A percentile compares a stretch with the other conserved stretches of the same genome.
These are phyloP conservation scores for Brachionus plicatilis DNA, from an alignment of 1,140 invertebrate species.

Conservation along the genomic window DNA sequence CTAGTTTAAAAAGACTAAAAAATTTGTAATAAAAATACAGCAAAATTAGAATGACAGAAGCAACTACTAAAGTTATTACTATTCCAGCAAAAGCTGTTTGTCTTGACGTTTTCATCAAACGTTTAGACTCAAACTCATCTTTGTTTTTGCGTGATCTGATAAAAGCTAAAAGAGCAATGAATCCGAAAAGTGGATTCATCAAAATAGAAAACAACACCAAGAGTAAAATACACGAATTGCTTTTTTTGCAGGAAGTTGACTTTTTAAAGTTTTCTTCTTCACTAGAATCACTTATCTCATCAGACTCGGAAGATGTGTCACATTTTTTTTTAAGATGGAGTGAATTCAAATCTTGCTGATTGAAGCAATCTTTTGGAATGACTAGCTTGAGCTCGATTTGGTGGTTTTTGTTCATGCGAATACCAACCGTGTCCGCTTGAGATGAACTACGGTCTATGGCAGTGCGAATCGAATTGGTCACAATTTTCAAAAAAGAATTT, in stretches of 20 bases:
- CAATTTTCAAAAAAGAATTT: neutral
- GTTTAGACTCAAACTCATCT: neutral
- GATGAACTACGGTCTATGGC: neutral
- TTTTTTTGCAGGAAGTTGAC: neutral
- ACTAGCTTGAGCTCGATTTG: neutral
- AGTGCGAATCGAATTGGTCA: neutral
- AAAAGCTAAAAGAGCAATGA: neutral
- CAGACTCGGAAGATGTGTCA: neutral
- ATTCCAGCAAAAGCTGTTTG: neutral
- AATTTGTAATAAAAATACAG: conserved; percentile 14
- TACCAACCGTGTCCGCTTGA: neutral
- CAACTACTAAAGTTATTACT: neutral
- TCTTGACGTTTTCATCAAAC: neutral
- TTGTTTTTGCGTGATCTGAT: neutral
- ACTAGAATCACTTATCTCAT: neutral
- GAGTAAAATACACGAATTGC: neutral
- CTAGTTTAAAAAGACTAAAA: neutral
- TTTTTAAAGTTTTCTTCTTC: neutral
- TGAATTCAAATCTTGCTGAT: neutral
- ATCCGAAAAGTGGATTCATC: neutral
- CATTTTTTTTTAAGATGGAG: neutral
- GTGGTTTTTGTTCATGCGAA: neutral
- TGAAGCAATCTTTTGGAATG: neutral
- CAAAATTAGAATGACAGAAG: neutral
- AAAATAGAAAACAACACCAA: neutral